Conservation (phyloP, 1,140 invertebrate species). For the Anoplolepis gracilipes region DNA sequence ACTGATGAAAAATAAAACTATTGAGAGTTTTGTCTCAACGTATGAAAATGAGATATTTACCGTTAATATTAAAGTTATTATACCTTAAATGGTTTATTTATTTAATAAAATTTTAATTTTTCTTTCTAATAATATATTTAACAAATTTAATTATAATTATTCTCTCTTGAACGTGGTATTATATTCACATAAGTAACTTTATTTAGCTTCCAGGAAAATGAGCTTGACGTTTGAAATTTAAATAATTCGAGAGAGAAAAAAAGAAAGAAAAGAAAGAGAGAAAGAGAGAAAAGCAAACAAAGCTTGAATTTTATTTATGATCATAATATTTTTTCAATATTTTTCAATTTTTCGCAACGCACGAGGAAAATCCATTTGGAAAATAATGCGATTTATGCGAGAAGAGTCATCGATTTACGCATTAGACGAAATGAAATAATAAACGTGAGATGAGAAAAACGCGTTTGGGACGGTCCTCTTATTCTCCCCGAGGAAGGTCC, state of each 20-base stretch:
- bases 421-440: background rate
- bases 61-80: background rate
- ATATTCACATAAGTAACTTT: background rate
- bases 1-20: background rate
- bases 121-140: background rate
- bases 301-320: background rate
- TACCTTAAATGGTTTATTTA: background rate
- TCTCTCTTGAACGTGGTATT: background rate
- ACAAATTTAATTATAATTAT: background rate
- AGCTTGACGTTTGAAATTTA: background rate
- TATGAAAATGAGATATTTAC: background rate
- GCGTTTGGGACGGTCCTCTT: background rate
- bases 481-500: too few species aligned
- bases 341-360: too few species aligned
- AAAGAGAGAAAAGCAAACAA: background rate
- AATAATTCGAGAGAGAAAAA: conserved; percentile 14
- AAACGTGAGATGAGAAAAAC: background rate
- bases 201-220: background rate
- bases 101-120: background rate
- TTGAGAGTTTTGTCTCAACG: background rate
- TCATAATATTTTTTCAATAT: background rate
- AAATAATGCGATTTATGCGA: background rate
- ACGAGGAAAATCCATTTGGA: conserved; percentile 2
- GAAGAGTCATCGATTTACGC: background rate
- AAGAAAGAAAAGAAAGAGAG: background rate